Percentiles rank a stretch among this genome's conserved stretches.
phyloP scores from a whole-genome alignment of 2,888 invertebrate genomes.

The Parnassius orleans region DNA sequence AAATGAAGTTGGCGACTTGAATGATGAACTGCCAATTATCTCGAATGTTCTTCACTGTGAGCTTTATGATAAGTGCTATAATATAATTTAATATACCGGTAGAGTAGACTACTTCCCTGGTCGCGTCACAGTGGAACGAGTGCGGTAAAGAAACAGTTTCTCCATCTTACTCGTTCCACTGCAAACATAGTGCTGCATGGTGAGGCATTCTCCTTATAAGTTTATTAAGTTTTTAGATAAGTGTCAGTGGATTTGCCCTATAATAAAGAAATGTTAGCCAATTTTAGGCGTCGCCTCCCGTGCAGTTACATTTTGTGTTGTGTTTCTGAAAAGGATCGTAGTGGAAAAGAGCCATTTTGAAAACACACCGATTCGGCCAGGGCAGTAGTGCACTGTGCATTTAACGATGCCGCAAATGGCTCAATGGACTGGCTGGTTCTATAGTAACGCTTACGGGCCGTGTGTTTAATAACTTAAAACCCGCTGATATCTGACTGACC shows the following conservation, averaged over 20 bases:
- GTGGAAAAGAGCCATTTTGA: constrained; percentile 94
- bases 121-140: constrained; percentile 68
- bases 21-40: constrained; percentile 66
- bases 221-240: constrained; percentile 38
- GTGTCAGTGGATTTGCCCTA: constrained; percentile 42
- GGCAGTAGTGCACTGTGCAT: constrained; percentile 72
- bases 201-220: constrained; percentile 36
- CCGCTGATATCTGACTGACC: too few species aligned
- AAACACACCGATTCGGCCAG: constrained; percentile 87
- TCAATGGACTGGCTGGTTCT: constrained; percentile 47
- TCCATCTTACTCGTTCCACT: constrained; percentile 50
- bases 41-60: constrained; percentile 63
- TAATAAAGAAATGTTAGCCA: constrained; percentile 30
- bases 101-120: constrained; percentile 68
- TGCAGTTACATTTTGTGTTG: constrained; percentile 87
- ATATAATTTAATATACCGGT: constrained; percentile 53
- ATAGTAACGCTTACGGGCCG: too few species aligned
- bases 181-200: constrained; percentile 62
- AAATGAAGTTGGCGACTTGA: constrained; percentile 35
- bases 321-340: constrained; percentile 90
- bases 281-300: constrained; percentile 42
- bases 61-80: constrained; percentile 65
- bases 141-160: constrained; percentile 31
- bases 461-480: too few species aligned
- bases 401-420: constrained; percentile 64